Conservation (phyloP, 2,797 vertebrate species). For the Danio albolineatus region DNA sequence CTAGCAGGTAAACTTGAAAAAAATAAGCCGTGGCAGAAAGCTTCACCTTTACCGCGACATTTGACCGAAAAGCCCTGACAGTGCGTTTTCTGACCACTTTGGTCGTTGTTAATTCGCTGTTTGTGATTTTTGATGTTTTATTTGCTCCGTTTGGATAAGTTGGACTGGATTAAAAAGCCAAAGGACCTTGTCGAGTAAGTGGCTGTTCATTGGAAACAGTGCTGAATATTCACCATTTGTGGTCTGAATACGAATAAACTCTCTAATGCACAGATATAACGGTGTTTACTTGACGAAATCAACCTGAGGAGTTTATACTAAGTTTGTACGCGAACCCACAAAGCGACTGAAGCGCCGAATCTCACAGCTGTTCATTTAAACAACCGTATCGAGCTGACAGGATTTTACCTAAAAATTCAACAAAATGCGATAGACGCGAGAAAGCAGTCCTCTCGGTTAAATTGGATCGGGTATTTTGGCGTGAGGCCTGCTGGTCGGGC, state of each 20-base stretch:
- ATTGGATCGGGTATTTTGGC: slow-evolving; percentile 62
- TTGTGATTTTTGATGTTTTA: not conserved
- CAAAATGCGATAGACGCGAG: slow-evolving; percentile 70
- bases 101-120: not conserved
- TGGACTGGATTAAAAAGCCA: slow-evolving; percentile 40
- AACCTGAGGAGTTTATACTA: slow-evolving; percentile 42
- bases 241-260: not conserved
- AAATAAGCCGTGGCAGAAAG: slow-evolving; percentile 26
- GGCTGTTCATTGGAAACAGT: not conserved
- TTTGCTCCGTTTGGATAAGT: slow-evolving; percentile 31
- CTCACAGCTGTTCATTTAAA: not conserved
- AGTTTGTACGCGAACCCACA: slow-evolving; percentile 38
- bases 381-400: not conserved
- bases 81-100: not conserved
- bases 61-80: not conserved
- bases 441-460: slow-evolving; percentile 64
- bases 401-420: not conserved
- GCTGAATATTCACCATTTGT: not conserved
- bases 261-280: not conserved
- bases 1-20: slow-evolving; percentile 65
- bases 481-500: slow-evolving; percentile 84
- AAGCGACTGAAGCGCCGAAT: slow-evolving; percentile 14
- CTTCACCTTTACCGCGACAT: slow-evolving; percentile 28
- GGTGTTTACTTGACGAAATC: not conserved
- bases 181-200: slow-evolving; percentile 29